These are phyloP conservation scores for Drosophila tropicalis DNA, from an alignment of 1,140 invertebrate species.

Conservation along the genomic window DNA sequence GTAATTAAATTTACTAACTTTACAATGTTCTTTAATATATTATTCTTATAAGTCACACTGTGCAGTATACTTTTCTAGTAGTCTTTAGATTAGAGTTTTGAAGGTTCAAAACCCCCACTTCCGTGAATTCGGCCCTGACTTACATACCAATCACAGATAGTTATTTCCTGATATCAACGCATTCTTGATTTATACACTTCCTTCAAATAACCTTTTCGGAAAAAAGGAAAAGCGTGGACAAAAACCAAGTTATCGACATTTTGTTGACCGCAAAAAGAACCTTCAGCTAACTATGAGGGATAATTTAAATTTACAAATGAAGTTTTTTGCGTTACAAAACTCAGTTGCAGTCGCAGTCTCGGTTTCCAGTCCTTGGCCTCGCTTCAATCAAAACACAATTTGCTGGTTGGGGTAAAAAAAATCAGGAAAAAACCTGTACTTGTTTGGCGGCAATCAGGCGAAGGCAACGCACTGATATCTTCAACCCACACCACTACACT, in stretches of 20 bases:
- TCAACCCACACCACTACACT: not conserved
- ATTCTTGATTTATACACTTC: too few species aligned
- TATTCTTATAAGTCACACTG: too few species aligned
- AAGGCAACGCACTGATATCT: slow-evolving; percentile 44
- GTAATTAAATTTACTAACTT: not conserved
- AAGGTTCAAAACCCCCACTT: too few species aligned
- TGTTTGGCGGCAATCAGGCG: slow-evolving; percentile 66
- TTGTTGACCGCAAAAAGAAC: slow-evolving; percentile 54
- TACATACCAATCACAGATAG: too few species aligned
- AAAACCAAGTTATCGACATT: slow-evolving; percentile 56
- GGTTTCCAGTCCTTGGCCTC: slow-evolving; percentile 34
- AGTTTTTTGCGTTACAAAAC: slow-evolving; percentile 34
- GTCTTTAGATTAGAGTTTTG: too few species aligned
- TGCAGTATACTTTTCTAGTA: too few species aligned
- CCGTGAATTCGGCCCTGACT: too few species aligned
- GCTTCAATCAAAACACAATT: slow-evolving; percentile 80
- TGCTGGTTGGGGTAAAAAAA: slow-evolving; percentile 30
- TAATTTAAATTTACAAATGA: slow-evolving; percentile 68
- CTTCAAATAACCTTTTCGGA: too few species aligned
- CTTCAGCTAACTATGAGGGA: slow-evolving; percentile 39
- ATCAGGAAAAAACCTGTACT: slow-evolving; percentile 61
- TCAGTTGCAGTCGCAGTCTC: slow-evolving; percentile 18
- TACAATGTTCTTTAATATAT: too few species aligned
- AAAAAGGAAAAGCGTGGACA: slow-evolving; percentile 31
- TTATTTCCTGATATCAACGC: too few species aligned